A percentile compares a stretch with the other conserved stretches of the same genome.
Conservation (phyloP, 2,113 vertebrate genomes). For the Perognathus longimembris region DNA sequence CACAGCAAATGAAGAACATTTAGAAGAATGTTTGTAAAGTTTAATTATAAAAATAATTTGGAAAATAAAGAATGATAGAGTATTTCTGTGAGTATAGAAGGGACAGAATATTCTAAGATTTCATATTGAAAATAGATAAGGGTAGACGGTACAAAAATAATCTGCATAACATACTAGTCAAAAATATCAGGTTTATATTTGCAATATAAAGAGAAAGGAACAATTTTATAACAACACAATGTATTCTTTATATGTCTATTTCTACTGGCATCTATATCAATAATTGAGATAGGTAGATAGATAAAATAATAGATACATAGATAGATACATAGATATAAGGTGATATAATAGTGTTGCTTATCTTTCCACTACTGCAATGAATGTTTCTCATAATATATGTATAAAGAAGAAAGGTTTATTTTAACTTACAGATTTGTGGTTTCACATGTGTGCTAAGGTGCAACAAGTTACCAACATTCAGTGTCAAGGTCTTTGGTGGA, state of each 20-base stretch:
- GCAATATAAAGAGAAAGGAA: background rate
- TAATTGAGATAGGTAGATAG: too few relatives aligned
- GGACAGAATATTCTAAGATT: background rate
- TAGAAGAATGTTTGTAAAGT: background rate
- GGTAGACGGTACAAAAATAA: background rate
- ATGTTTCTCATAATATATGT: background rate
- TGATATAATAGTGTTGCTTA: background rate
- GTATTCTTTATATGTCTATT: background rate
- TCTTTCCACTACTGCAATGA: background rate
- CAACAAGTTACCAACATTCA: too few relatives aligned
- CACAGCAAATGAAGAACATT: background rate
- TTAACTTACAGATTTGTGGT: background rate
- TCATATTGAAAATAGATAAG: background rate
- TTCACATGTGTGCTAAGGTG: rapidly evolving
- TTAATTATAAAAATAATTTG: background rate
- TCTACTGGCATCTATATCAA: too few relatives aligned
- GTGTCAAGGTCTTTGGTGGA: too few relatives aligned
- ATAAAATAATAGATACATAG: too few relatives aligned
- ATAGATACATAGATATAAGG: too few relatives aligned
- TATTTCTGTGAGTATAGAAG: background rate
- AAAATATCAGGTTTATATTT: background rate
- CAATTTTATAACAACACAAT: background rate
- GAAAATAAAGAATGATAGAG: background rate
- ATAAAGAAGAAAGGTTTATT: background rate
- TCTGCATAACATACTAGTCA: background rate